These are phyloP conservation scores for Pipistrellus nathusii DNA, from an alignment of 2,797 vertebrate genomes.

Conservation along the genomic window DNA sequence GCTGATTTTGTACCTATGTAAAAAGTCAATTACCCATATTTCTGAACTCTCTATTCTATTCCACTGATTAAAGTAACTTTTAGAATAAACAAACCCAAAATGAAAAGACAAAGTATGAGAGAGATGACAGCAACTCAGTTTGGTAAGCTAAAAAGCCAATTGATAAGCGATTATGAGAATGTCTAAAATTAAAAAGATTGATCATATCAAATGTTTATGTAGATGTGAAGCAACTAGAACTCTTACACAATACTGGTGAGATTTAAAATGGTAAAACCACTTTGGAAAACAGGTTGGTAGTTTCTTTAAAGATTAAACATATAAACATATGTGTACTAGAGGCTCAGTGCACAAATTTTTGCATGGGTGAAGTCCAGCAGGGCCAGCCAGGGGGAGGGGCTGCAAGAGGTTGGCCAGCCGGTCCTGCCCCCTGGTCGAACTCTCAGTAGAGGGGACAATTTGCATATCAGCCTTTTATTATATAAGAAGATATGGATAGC, in stretches of 20 bases:
- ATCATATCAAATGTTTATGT: constrained; percentile 14
- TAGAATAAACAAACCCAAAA: constrained; percentile 53
- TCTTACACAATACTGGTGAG: not conserved
- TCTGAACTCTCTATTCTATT: constrained; percentile 50
- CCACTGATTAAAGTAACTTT: constrained; percentile 42
- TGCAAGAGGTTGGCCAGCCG: no score
- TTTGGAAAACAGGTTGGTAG: constrained; percentile 31
- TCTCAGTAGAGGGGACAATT: no score
- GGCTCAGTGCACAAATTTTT: no score
- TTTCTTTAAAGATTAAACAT: constrained; percentile 13
- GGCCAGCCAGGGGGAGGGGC: no score
- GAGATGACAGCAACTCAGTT: not conserved
- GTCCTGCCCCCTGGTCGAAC: no score
- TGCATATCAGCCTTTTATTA: no score
- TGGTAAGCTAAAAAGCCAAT: constrained; percentile 37
- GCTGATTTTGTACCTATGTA: constrained; percentile 14
- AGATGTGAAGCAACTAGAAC: not conserved
- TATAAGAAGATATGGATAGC: no score
- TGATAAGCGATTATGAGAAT: not conserved
- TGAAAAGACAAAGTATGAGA: constrained; percentile 15
- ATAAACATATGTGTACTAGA: not conserved
- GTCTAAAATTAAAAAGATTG: constrained; percentile 9
- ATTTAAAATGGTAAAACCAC: not conserved
- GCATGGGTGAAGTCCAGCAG: no score
- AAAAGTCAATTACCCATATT: constrained; percentile 36